These are phyloP conservation scores for Eurystomus glaucurus DNA, from an alignment of 2,797 vertebrate genomes.

Conservation along the genomic window DNA sequence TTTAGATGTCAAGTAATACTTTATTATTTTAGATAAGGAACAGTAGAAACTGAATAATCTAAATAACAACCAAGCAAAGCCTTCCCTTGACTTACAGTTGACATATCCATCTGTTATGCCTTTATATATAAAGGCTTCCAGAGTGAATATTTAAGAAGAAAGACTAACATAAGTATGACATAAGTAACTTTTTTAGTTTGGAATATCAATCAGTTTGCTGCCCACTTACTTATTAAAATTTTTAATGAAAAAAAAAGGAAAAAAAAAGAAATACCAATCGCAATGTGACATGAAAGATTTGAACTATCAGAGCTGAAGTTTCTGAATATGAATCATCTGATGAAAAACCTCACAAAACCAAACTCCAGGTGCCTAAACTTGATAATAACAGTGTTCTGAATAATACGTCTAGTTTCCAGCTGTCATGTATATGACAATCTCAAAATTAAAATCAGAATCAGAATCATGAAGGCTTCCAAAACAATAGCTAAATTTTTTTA, in stretches of 20 bases:
- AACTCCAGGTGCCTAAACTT: background rate
- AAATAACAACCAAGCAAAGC: background rate
- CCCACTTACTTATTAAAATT: background rate
- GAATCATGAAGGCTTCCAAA: background rate
- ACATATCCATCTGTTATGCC: background rate
- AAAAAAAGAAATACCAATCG: background rate
- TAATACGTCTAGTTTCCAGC: background rate
- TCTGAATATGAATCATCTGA: background rate
- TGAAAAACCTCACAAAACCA: background rate
- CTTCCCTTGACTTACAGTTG: background rate
- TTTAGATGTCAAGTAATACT: background rate
- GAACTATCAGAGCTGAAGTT: background rate
- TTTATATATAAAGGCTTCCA: background rate
- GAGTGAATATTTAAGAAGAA: background rate
- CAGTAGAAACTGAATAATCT: background rate
- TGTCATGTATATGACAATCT: background rate
- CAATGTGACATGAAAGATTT: background rate
- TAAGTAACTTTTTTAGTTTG: background rate
- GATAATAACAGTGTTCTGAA: background rate
- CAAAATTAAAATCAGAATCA: background rate
- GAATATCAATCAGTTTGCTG: background rate
- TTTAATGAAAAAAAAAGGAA: background rate
- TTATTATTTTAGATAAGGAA: background rate
- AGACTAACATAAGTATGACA: background rate
- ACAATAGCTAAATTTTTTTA: background rate